Base-by-base conservation (phyloP, 2,113 vertebrate species). In the Mionectes macconnelli region DNA sequence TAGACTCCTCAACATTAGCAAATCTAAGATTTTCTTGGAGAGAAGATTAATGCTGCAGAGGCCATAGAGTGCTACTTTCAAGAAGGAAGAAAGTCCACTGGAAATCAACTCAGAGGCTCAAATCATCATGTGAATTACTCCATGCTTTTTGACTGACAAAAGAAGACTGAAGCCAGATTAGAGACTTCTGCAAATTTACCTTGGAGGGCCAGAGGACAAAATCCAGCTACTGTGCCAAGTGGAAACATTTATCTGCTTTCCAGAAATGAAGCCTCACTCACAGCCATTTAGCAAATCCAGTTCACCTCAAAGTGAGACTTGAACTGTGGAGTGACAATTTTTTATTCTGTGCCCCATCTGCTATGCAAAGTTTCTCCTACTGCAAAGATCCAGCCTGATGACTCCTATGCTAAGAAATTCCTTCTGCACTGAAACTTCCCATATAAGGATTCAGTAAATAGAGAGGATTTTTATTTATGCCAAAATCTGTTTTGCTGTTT, bases 401-500 rank as follows among this genome's bases (percentile, higher is more conserved):
- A 73, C 35, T 92, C 49, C 83, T 42, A 81, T 63, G 23, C 72
- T 63, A 16, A 67, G 59, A 91, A 91, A 90, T 94, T 93, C 27
- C 33, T 87, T 86, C 63, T 63, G 39, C 39, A 42, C 63, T 80
- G 82, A 85, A 90, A 62, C 30, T 90, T 77, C 22, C 75, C 82
- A n/a, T 93, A 55, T 77, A 95, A 90, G 63, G 75, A 85, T 89
- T 93, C 87, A 74, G 19, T 60, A 87, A 92, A 83, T 33, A 67
- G 25, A 50, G 33, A 1, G 2, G 45, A 63, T 62, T 93, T 90
- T 83, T 94, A 62, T 91, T 86, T 83, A 83, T 77, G 72, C 84
- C 63, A 50, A 93, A 70, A 70, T 91, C 72, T 90, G 63, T 91
- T 96, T 89, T 96, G 74, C 55, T 96, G 45, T 84, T 96, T 94